These are phyloP conservation scores for Uloborus diversus DNA, from an alignment of 1,140 invertebrate genomes.

Conservation along the genomic window DNA sequence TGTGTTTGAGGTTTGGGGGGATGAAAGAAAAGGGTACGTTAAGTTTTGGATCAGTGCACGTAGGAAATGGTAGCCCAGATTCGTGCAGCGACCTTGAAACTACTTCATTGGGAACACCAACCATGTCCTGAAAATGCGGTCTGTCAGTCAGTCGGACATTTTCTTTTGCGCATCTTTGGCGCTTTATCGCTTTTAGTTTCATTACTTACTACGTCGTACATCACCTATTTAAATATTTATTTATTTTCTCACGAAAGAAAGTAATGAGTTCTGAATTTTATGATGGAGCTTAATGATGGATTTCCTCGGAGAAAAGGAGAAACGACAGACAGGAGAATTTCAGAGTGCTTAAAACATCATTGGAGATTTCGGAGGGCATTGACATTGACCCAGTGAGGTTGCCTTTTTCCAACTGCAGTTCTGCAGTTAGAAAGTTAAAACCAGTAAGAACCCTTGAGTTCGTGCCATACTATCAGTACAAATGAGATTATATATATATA, in stretches of 20 bases:
- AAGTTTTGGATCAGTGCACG: constrained; percentile 51
- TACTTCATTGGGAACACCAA: constrained; percentile 42
- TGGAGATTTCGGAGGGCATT: too few species aligned
- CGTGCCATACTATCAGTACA: too few species aligned
- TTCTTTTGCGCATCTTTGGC: not conserved
- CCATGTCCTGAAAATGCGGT: constrained; percentile 26
- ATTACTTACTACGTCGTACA: not conserved
- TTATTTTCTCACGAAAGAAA: not conserved
- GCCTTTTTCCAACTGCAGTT: too few species aligned
- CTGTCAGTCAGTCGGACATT: constrained; percentile 26
- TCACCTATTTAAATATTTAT: not conserved
- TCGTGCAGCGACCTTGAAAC: constrained; percentile 41
- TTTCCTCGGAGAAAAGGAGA: too few species aligned
- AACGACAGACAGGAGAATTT: too few species aligned
- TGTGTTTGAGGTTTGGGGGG: not conserved
- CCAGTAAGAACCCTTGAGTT: too few species aligned
- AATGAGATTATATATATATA: too few species aligned
- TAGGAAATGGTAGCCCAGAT: constrained; percentile 38
- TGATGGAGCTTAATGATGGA: too few species aligned
- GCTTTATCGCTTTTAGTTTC: not conserved
- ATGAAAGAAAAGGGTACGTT: constrained; percentile 27
- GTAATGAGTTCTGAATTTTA: too few species aligned
- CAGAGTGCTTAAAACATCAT: too few species aligned
- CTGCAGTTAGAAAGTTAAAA: too few species aligned
- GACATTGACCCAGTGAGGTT: too few species aligned